Base-by-base conservation (phyloP, 2,113 vertebrate genomes). In the Holacanthus passer region DNA sequence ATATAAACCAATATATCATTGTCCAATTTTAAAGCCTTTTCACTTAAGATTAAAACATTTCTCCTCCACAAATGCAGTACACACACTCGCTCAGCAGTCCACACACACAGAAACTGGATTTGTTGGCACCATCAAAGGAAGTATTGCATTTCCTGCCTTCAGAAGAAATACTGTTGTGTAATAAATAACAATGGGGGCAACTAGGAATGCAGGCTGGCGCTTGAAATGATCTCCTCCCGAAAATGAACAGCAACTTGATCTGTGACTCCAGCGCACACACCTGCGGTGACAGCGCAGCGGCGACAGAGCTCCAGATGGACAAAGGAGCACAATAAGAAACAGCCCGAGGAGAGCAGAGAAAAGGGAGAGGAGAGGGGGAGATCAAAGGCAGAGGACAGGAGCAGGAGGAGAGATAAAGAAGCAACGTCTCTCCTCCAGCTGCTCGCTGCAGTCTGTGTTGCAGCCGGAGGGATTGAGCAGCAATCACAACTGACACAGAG, bases 351-450 rank as follows among this genome's bases (percentile, higher is more conserved):
- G 48, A 88, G 35, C 39, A 79, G 41, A 52, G 43, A 31, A 77
- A 58, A 73, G 71, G 14, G 60, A 73, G 48, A 73, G 55, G 58
- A 52, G 67, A 60, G 50, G 20, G 43, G 52, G 66, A 85, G 84
- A 93, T 92, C 84, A 92, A 91, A 92, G 87, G 69, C 62, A 73
- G 62, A 91, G 91, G 87, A 66, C 62, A 73, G 62, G 58, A 85
- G 71, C 19, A 81, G 79, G 48, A 88, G 85, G 64, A 82, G 81
- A 77, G 81, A 82, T 83, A 60, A 83, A 90, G 79, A 70, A 80
- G 71, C 59, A 1, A 52, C 7, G 29, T 73, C 64, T 82, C 89
- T 89, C 58, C 79, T 81, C 82, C 86, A 85, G 82, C 83, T 91
- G 91, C 74, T 79, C 19, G 1, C 53, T 81, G 74, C 79, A 55